Percentiles rank a stretch among this genome's conserved stretches.
Evolutionary conservation across 1,140 invertebrate species (phyloP).

Genomic region (Halesus radiatus): DNA sequence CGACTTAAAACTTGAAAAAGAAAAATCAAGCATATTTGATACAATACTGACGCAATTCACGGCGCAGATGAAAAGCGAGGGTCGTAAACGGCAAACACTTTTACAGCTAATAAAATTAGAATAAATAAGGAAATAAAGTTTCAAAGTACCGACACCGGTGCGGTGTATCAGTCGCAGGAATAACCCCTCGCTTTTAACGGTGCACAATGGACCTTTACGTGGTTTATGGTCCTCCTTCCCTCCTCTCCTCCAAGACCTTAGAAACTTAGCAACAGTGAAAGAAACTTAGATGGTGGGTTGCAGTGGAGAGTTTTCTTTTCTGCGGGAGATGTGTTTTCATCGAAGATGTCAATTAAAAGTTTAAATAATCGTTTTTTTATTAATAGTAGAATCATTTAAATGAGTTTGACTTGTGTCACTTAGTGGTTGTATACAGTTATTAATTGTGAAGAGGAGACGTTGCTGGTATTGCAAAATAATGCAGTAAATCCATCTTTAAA

Average conservation of each 20-base stretch:
- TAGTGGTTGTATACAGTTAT: no score
- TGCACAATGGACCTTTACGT: constrained; percentile 7
- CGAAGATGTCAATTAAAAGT: no score
- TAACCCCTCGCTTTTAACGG: constrained; percentile 21
- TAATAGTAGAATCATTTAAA: no score
- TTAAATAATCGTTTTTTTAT: no score
- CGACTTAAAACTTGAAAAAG: not conserved
- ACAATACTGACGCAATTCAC: constrained; percentile 32
- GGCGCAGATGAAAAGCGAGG: constrained; percentile 18
- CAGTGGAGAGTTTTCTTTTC: no score
- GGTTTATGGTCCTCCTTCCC: constrained; percentile 23
- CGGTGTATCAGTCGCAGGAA: not conserved
- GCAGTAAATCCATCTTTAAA: no score
- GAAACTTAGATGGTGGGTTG: no score
- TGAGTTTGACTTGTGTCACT: no score
- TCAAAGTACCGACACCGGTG: constrained; percentile 2
- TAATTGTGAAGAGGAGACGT: no score
- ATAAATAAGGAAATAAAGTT: constrained; percentile 42
- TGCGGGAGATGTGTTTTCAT: no score
- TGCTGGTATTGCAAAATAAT: no score
- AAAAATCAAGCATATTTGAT: constrained; percentile 23
- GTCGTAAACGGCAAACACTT: constrained; percentile 33
- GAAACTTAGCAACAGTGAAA: not conserved
- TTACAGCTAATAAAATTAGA: constrained; percentile 40
- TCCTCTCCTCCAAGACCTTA: not conserved